Base-by-base conservation (phyloP, 1,140 invertebrate species). In the Drosophila quadrilineata region DNA sequence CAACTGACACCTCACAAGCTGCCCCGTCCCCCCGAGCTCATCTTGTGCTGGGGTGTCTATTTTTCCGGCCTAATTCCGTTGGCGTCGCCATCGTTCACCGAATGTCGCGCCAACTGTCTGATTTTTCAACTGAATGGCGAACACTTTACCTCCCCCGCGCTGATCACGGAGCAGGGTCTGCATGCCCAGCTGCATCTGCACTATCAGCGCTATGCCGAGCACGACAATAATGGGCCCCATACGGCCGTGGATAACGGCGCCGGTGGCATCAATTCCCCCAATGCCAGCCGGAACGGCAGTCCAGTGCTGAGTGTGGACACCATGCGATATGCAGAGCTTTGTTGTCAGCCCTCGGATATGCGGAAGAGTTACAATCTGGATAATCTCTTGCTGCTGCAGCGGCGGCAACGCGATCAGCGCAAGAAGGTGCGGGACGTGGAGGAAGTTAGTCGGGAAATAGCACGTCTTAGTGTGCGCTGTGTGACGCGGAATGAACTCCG, bases 51-150 rank as follows among this genome's bases (percentile, higher is more conserved):
- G 95, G 94, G 94, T n/a, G 92, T 98, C 3, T 94, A 95, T 74
- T 94, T 98, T 59, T 95, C 93, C 50, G 95, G 95, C 5, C 91
- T 98, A 4, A 91, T 94, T 35, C 96, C 95, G 68, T 92, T 97
- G 24, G 64, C 71, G 2, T 64, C 74, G 3, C 45, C 71, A 8
- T 50, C 48, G 4, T 52, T 79, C 4, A 22, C 60, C 9, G 93
- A 94, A 67, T 94, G 97, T 62, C 92, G 92, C 70, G 90, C 92
- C 10, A 97, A 98, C 86, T 94, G 96, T 49, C 89, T 98, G 46
- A 93, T 98, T 72, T 96, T 98, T 90, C 94, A 96, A 89, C 94
- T 97, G 91, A 94, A 94, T 66, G 96, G 96, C 40, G 96, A 96
- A 9, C 96, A 93, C 75, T 98, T 97, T 89, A 94, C 94, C 38